phyloP scores from a whole-genome alignment of 2,888 invertebrate species.

The Melanostoma scalare region DNA sequence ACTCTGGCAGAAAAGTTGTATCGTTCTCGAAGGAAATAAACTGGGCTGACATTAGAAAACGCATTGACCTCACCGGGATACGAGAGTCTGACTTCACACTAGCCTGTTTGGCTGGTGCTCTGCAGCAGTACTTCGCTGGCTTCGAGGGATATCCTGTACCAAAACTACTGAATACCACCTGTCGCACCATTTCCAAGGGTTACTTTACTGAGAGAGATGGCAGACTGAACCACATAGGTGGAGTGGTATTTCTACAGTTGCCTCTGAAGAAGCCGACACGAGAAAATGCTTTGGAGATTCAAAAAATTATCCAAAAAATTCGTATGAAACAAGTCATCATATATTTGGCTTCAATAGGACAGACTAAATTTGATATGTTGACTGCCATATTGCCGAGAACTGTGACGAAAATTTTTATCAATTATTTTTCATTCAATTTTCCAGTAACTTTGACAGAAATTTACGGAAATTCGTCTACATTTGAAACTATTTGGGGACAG shows the following conservation, averaged over 20 bases:
- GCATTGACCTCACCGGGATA: conserved; percentile 76
- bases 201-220: conserved; percentile 79
- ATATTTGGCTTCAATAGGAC: conserved; percentile 80
- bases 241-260: conserved; percentile 80
- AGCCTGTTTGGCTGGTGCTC: conserved; percentile 79
- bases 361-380: conserved; percentile 79
- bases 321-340: conserved; percentile 79
- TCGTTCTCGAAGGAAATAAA: conserved; percentile 80
- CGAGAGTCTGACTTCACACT: conserved; percentile 79
- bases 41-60: conserved; percentile 78
- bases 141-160: conserved; percentile 78
- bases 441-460: conserved; percentile 81
- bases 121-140: conserved; percentile 78
- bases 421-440: conserved; percentile 80
- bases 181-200: conserved; percentile 79
- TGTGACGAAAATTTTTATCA: conserved; percentile 80
- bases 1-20: conserved; percentile 80
- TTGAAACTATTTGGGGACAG: conserved; percentile 80
- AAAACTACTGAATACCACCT: conserved; percentile 78
- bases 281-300: conserved; percentile 77
- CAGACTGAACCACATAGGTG: conserved; percentile 79
- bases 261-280: conserved; percentile 77
- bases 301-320: conserved; percentile 78
- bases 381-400: conserved; percentile 80
- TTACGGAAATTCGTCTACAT: conserved; percentile 78